A percentile compares a stretch with the other conserved stretches of the same genome.
Conservation (phyloP, 2,888 invertebrate species). For the Cylindroiulus punctatus region DNA sequence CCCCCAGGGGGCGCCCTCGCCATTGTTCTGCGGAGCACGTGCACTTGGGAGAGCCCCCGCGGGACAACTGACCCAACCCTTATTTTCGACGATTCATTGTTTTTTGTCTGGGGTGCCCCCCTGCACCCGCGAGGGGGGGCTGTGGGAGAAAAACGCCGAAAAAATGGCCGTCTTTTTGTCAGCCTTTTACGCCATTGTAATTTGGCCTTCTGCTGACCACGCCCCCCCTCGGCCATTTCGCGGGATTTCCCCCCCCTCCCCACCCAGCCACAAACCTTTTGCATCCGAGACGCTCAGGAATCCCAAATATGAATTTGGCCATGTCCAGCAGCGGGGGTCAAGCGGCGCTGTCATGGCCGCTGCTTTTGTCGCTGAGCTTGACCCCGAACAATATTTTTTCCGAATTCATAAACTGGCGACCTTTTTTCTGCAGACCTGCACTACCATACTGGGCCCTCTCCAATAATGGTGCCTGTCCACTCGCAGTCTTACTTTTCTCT, state of each 20-base stretch:
- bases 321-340: conserved; percentile 18
- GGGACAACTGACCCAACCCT: conserved; percentile 26
- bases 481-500: too few species aligned
- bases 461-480: too few species aligned
- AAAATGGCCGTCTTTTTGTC: conserved; percentile 8
- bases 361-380: background rate
- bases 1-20: background rate
- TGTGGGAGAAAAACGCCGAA: background rate
- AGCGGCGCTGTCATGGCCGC: background rate
- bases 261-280: background rate
- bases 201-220: background rate
- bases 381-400: background rate
- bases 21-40: conserved; percentile 41
- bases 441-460: too few species aligned
- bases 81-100: conserved; percentile 40
- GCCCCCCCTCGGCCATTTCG: background rate
- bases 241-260: background rate
- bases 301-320: conserved; percentile 7
- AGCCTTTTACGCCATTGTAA: conserved; percentile 21
- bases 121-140: background rate
- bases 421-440: background rate
- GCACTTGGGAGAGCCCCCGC: background rate
- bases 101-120: background rate
- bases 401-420: background rate
- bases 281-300: background rate